These are phyloP conservation scores for Lepidonotus clava DNA, from an alignment of 2,888 invertebrate genomes.

Conservation along the genomic window DNA sequence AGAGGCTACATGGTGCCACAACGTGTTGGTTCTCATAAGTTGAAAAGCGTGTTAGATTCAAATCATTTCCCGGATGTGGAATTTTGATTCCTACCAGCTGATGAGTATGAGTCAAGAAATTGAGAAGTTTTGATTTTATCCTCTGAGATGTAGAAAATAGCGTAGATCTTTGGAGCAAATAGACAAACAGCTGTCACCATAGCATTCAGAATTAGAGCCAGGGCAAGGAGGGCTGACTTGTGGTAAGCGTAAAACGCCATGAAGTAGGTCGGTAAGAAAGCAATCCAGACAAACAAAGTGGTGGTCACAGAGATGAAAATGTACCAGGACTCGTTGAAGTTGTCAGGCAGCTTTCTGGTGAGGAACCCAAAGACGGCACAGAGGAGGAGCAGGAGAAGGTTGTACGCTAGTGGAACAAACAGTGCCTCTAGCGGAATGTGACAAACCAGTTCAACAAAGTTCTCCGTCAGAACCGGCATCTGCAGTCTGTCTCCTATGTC, in stretches of 20 bases:
- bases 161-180: constrained; percentile 40
- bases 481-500: neutral
- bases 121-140: neutral
- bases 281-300: constrained; percentile 39
- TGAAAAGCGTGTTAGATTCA: too few species aligned
- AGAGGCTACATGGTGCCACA: too few species aligned
- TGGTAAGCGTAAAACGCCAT: constrained; percentile 43
- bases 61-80: too few species aligned
- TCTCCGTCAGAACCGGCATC: constrained; percentile 39
- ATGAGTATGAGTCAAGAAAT: too few species aligned
- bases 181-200: neutral
- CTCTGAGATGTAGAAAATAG: constrained; percentile 12
- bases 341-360: constrained; percentile 50
- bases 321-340: constrained; percentile 50
- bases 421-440: neutral
- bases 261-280: constrained; percentile 46
- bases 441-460: constrained; percentile 24
- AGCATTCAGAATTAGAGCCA: constrained; percentile 38
- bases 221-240: neutral
- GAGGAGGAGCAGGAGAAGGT: constrained; percentile 17
- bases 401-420: constrained; percentile 27
- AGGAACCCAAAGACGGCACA: constrained; percentile 43
- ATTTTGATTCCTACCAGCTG: too few species aligned
- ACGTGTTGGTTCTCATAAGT: too few species aligned
- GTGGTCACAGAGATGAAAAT: constrained; percentile 25